Base-by-base conservation (phyloP, 2,113 vertebrate genomes). In the Apeltes quadracus region DNA sequence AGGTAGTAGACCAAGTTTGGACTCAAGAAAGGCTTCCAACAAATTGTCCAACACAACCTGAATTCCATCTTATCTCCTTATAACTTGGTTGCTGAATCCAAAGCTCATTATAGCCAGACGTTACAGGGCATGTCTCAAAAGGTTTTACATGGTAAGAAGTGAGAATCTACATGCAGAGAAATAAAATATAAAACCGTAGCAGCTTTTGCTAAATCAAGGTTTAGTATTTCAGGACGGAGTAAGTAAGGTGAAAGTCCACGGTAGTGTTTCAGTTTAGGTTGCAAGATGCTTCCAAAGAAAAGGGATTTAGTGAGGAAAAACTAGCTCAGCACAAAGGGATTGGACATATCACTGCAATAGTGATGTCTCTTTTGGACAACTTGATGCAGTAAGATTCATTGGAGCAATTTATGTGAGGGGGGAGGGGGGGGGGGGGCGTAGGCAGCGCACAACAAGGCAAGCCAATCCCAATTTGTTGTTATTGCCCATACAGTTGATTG, bases 301-400 rank as follows among this genome's bases (percentile, higher is more conserved):
- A 4, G 22, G 48, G 22, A 51, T 12, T 51, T 51, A 11, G 11
- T 23, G 12, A 23, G 22, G 50, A 22, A 51, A 51, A 7, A 43
- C 9, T 3, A 15, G 18, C 38, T 39, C 46, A 23, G 36, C 20
- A 65, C 36, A 25, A 11, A 36, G 25, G 6, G 27, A 54, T 7
- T 56, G 39, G 23, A 74, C 44, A 69, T 46, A 22, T 41, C 27
- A 63, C 2, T 22, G 29, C 8, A 14, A 4, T 48, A 18, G 54
- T 16, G 41, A 48, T 29, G 48, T 67, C 20, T 59, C 67, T 67
- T 56, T 43, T 1, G 20, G 75, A 78, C 58, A 69, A 63, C 46
- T 29, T 71, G 61, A 58, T n/a, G 36, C 61, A 66, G 46, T 50
- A 44, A 75, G 75, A 83, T 65, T 78, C 66, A 83, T 66, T 38